Conservation (phyloP, 2,113 vertebrate species). For the Xyliphius kryptos region DNA sequence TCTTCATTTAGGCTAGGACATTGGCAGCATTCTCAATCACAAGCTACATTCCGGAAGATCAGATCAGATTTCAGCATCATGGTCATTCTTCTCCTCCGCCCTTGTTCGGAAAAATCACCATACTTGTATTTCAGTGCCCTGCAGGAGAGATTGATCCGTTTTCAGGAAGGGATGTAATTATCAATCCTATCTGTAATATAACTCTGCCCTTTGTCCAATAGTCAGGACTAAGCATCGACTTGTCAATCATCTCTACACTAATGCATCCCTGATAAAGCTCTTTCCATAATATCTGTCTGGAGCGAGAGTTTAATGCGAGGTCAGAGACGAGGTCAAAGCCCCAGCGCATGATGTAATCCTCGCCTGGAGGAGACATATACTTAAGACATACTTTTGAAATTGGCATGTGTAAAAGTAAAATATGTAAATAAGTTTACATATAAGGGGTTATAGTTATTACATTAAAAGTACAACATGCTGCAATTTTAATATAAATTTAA, state of each 20-base stretch:
- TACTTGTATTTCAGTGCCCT: constrained; percentile 31
- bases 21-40: neutral
- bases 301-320: neutral
- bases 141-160: constrained; percentile 30
- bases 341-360: too few species aligned
- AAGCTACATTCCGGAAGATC: constrained; percentile 3
- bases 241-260: constrained; percentile 29
- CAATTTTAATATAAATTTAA: too few species aligned
- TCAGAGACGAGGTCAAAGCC: too few species aligned
- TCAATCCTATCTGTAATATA: constrained; percentile 30
- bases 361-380: too few species aligned
- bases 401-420: too few species aligned
- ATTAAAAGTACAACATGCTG: too few species aligned
- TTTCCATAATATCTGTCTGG: constrained; percentile 8
- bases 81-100: constrained; percentile 23
- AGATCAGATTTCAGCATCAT: neutral
- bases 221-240: constrained; percentile 9
- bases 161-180: constrained; percentile 28
- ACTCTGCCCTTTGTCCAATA: constrained; percentile 29
- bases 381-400: too few species aligned
- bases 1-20: too few species aligned
- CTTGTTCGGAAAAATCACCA: too few species aligned
- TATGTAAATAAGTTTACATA: too few species aligned
- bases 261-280: constrained; percentile 16
- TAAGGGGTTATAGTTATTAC: too few species aligned